Base-by-base conservation (phyloP, 1,140 invertebrate genomes). In the Drosophila mayri region DNA sequence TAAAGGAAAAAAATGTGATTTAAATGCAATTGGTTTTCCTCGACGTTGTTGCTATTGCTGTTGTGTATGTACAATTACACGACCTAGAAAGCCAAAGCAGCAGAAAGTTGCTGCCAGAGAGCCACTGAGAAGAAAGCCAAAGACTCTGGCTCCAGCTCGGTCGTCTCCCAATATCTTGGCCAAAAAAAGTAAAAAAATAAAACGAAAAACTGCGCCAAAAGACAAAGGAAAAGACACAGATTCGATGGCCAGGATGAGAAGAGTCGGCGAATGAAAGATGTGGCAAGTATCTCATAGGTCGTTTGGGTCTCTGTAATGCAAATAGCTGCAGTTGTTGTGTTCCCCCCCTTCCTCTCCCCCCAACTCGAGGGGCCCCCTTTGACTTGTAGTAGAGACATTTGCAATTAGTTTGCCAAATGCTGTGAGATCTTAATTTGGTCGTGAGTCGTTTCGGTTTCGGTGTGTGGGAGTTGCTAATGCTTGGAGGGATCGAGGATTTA, bases 401-500 rank as follows among this genome's bases (percentile, higher is more conserved):
- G 78, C 83, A 87, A 87, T 87, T 87, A 87, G 83, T 87, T 87
- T 76, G 77, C 62, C 82, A 87, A 87, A 87, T 87, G 76, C 83
- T 80, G 76, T 88, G 84, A 88, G 84, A 88, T 88, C 84, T 88
- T 88, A 88, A 88, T 88, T 88, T 90, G 84, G 84, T 86, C 83
- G 83, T 88, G 83, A 70, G 76, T 72, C 66, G 28, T 72, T 60
- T 54, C 52, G 32, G 52, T 54, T 54, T 30, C 58, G 55, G 43
- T 66, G 47, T 66, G 54, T 47, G 58, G 18, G 30, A 37, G 50
- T 35, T 43, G 30, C 62, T 37, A 35, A 38, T 49, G 30, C 65
- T 20, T 20, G 9, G 38, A 11, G 28, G 18, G 11, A 32, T 22
- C 11, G 41, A 2, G 40, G 35, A n/a, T 10, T 12, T 8, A 41